Conservation (phyloP, 2,797 vertebrate genomes). For the Tragelaphus oryx region DNA sequence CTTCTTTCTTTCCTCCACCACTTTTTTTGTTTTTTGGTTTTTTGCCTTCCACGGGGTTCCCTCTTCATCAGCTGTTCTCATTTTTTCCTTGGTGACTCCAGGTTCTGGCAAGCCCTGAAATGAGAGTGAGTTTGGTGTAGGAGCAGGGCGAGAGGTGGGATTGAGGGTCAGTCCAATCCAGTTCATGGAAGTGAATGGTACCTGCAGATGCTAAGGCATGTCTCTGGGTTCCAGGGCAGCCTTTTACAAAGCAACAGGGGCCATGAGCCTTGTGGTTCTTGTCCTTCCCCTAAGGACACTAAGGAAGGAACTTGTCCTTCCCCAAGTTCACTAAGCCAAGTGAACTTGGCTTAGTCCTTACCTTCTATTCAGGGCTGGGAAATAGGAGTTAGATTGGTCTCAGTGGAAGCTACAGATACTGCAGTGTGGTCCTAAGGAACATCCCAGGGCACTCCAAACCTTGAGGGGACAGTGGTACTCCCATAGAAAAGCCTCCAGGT, state of each 20-base stretch:
- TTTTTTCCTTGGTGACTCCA: neutral
- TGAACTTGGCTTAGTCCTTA: neutral
- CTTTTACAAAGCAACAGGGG: neutral
- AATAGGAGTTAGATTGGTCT: neutral
- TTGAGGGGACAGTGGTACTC: neutral
- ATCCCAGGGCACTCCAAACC: accelerated
- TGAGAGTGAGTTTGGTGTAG: neutral
- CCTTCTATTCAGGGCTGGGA: neutral
- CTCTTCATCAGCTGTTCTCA: neutral
- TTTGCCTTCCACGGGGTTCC: neutral
- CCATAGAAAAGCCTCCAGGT: neutral
- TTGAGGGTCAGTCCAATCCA: neutral
- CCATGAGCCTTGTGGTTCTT: neutral
- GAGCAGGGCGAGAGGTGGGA: neutral
- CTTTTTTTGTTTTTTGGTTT: neutral
- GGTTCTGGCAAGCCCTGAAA: neutral
- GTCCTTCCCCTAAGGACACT: neutral
- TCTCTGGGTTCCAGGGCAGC: neutral
- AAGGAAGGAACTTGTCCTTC: too few species aligned
- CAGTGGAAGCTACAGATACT: neutral
- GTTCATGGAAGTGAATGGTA: neutral
- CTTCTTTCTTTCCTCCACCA: neutral
- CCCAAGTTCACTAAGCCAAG: neutral
- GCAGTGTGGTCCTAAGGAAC: neutral
- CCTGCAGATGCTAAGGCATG: neutral